Base-by-base conservation (phyloP, 2,113 vertebrate genomes). In the Cervus canadensis region DNA sequence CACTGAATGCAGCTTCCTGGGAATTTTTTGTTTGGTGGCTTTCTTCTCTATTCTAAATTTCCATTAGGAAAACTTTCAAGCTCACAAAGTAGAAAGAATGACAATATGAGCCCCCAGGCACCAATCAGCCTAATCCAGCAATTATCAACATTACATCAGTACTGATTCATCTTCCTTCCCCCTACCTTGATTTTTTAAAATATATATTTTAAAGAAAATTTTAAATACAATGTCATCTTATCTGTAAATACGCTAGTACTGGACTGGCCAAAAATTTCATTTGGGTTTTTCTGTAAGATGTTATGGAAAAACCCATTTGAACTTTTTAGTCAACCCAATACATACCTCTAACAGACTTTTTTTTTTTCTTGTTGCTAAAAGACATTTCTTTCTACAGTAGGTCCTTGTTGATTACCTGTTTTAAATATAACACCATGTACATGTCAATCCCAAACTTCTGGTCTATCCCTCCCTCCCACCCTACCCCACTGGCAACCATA, bases 41-140 rank as follows among this genome's bases (percentile, higher is more conserved):
- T 88, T 82, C 92, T 89, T 87, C 36, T 88, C 64, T 92, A 79
- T 43, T 54, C 82, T 45, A 67, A 93, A 87, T 79, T 96, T 88
- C 94, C 36, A 71, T 48, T 92, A 43, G n/a, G 82, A 54, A 67
- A 97, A 92, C 48, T 81, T 86, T 94, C 59, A 83, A 57, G 43
- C 23, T 62, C 79, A 71, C 43, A 86, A 94, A 89, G 67, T 56
- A 82, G 14, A 30, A 36, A 62, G 21, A 60, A 87, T 79, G n/a
- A 82, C 14, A 43, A 15, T 14, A 45, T 60, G 81, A 93, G 54
- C n/a, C 54, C 83, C 40, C 25, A 54, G 93, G 71, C 21, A 30
- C 12, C 64, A 1, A 36, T 30, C 12, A 28, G 33, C 16, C 59
- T 87, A 54, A 43, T 92, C 59, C 62, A 14, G 17, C 64, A 48